Evolutionary conservation across 2,797 vertebrate species (phyloP).

Genomic region (Chaunax sp.): DNA sequence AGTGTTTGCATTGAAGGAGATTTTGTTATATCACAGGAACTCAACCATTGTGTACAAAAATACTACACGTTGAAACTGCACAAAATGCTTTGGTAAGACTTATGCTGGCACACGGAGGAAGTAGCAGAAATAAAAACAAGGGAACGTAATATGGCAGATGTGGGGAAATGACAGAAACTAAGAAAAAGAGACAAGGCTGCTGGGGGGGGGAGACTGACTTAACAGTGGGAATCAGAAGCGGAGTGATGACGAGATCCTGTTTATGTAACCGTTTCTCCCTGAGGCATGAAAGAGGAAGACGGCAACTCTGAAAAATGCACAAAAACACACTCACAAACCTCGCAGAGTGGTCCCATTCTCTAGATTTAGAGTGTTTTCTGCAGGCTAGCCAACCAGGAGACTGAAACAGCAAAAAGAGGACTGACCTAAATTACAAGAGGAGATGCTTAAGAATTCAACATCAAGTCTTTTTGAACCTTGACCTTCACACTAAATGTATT

Average conservation of each 20-base stretch:
- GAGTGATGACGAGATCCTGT: slow-evolving; percentile 73
- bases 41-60: no score
- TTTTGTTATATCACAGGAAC: no score
- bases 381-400: slow-evolving; percentile 52
- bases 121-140: slow-evolving; percentile 4
- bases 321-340: slow-evolving; percentile 63
- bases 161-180: not conserved
- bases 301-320: slow-evolving; percentile 55
- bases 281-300: slow-evolving; percentile 61
- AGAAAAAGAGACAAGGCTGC: not conserved
- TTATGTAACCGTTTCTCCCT: slow-evolving; percentile 80
- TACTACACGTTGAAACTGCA: not conserved
- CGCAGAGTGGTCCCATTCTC: slow-evolving; percentile 69
- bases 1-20: no score
- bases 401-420: slow-evolving; percentile 36
- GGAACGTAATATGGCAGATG: not conserved
- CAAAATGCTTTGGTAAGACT: slow-evolving; percentile 10
- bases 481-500: not conserved
- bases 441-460: slow-evolving; percentile 24
- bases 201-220: not conserved
- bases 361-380: slow-evolving; percentile 66
- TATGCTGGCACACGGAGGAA: slow-evolving; percentile 1
- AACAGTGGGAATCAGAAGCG: slow-evolving; percentile 59
- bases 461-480: not conserved
- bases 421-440: slow-evolving; percentile 63